Evolutionary conservation across 2,113 vertebrate species (phyloP).

Genomic region (Callipepla californica): DNA sequence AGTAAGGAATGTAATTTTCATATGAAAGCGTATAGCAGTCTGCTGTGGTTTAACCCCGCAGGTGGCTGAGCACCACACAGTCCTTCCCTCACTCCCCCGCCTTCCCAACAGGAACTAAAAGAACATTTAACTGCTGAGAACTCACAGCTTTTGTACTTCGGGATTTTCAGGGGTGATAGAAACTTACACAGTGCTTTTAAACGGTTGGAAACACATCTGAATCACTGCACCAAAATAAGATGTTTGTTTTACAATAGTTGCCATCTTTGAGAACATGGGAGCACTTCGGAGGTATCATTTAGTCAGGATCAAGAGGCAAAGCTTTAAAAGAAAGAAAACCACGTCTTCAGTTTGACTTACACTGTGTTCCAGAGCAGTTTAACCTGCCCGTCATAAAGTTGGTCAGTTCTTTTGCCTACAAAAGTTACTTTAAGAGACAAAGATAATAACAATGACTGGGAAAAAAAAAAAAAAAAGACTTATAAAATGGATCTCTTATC

Average conservation of each 20-base stretch:
- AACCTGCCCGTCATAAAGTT: neutral
- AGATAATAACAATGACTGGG: neutral
- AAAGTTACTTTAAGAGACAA: neutral
- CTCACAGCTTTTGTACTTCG: neutral
- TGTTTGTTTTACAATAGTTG: neutral
- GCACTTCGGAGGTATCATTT: neutral
- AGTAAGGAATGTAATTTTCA: too few species aligned
- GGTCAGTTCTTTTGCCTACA: neutral
- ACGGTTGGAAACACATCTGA: neutral
- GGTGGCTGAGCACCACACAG: too few species aligned
- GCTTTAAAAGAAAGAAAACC: neutral
- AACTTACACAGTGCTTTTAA: neutral
- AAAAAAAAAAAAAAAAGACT: neutral
- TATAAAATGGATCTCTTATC: slow-evolving; percentile 73
- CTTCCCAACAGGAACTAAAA: neutral
- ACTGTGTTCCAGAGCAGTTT: neutral
- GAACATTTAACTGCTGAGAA: neutral
- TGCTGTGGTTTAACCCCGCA: too few species aligned
- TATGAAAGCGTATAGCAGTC: too few species aligned
- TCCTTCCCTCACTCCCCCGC: too few species aligned
- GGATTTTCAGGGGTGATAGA: neutral
- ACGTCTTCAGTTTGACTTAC: neutral
- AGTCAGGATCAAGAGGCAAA: neutral
- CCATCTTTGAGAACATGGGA: neutral
- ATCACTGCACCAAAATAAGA: neutral